Conservation (phyloP, 2,797 vertebrate genomes). For the Pagetopsis macropterus region DNA sequence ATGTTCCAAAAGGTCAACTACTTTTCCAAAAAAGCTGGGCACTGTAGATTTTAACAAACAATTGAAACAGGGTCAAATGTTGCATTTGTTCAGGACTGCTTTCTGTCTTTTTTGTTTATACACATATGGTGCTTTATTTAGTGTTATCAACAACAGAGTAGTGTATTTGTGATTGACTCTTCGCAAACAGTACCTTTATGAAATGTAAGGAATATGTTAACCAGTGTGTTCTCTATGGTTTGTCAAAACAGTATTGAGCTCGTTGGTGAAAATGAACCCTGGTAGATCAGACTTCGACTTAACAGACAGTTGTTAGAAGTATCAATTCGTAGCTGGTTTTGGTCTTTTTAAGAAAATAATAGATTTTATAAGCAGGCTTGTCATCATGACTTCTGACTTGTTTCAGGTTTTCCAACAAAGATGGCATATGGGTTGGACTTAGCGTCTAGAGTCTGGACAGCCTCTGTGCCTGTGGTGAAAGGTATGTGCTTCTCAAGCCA, state of each 20-base stretch:
- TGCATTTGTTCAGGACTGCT: neutral
- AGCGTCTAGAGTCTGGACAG: slow-evolving; percentile 76
- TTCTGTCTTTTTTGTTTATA: neutral
- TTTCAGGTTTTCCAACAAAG: slow-evolving; percentile 72
- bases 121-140: neutral
- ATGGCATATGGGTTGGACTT: slow-evolving; percentile 62
- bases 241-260: neutral
- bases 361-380: neutral
- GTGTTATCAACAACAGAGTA: neutral
- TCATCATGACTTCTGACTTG: slow-evolving; percentile 21
- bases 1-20: neutral
- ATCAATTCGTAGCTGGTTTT: neutral
- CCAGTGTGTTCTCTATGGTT: neutral
- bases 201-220: neutral
- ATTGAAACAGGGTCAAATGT: neutral
- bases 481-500: slow-evolving; percentile 44
- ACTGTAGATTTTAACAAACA: slow-evolving; percentile 5
- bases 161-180: neutral
- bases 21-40: neutral
- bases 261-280: neutral
- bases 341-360: neutral
- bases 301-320: neutral
- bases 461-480: slow-evolving; percentile 76
- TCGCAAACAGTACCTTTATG: neutral
- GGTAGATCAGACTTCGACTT: neutral